Conservation (phyloP, 1,140 invertebrate species). For the Aphidius ervi region DNA sequence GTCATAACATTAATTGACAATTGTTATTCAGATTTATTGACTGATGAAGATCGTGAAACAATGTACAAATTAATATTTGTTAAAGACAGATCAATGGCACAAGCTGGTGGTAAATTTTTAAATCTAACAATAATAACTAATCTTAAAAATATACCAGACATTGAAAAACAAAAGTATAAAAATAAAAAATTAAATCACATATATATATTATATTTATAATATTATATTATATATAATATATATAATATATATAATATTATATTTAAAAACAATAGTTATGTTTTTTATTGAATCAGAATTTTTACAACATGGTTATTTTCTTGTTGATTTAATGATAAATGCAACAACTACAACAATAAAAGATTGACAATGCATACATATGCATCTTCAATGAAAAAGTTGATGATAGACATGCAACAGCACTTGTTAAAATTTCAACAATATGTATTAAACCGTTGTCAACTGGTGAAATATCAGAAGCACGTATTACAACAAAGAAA, state of each 20-base stretch:
- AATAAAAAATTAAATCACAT: no score
- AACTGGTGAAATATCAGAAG: slow-evolving; percentile 92
- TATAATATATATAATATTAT: no score
- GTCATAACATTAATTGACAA: slow-evolving; percentile 93
- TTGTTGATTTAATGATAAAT: slow-evolving; percentile 98
- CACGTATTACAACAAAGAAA: slow-evolving; percentile 82
- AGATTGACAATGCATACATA: slow-evolving; percentile 99
- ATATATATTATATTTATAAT: no score
- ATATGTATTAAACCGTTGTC: slow-evolving; percentile 95
- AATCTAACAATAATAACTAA: slow-evolving; percentile 83
- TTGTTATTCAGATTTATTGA: slow-evolving; percentile 90
- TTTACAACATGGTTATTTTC: slow-evolving; percentile 93
- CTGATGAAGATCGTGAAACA: slow-evolving; percentile 97
- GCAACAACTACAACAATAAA: slow-evolving; percentile 99
- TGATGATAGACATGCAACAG: slow-evolving; percentile 87
- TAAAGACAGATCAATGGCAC: slow-evolving; percentile 88
- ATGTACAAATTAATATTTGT: slow-evolving; percentile 99
- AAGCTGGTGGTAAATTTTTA: slow-evolving; percentile 96
- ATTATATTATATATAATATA: no score
- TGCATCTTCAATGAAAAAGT: slow-evolving; percentile 91
- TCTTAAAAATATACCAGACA: slow-evolving; percentile 51
- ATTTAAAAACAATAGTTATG: slow-evolving; percentile 91
- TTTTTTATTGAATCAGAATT: slow-evolving; percentile 99
- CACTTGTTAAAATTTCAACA: slow-evolving; percentile 96
- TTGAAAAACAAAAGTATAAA: no score